Conservation (phyloP, 2,888 invertebrate species). For the Cryptophagus acutangulus region DNA sequence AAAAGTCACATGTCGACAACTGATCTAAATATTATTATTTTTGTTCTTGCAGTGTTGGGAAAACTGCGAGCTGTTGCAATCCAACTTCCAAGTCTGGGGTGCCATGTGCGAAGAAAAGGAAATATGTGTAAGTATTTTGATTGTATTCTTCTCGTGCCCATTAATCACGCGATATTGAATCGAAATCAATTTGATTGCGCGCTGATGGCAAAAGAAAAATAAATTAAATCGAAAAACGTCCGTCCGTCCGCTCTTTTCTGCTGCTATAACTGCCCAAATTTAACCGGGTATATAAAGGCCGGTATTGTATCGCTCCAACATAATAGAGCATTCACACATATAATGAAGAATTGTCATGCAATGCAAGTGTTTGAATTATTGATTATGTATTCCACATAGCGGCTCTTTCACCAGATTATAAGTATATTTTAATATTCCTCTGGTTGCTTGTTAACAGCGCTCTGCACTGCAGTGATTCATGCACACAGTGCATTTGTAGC, state of each 20-base stretch:
- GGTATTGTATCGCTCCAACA: slow-evolving; percentile 10
- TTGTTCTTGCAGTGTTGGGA: slow-evolving; percentile 63
- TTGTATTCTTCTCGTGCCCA: slow-evolving; percentile 8
- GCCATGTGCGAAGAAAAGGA: slow-evolving; percentile 66
- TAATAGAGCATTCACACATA: slow-evolving; percentile 25
- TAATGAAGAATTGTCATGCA: slow-evolving; percentile 37
- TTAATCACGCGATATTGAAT: slow-evolving; percentile 25
- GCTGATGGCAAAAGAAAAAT: slow-evolving; percentile 21
- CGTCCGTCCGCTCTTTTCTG: too few species aligned
- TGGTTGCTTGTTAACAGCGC: too few species aligned
- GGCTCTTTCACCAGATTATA: too few species aligned
- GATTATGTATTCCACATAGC: slow-evolving; percentile 19
- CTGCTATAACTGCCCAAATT: slow-evolving; percentile 26
- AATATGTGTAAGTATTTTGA: slow-evolving; percentile 61
- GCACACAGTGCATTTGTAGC: background rate
- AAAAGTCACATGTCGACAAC: background rate
- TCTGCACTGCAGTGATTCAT: slow-evolving; percentile 11
- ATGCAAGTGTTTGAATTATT: slow-evolving; percentile 28
- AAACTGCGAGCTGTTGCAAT: slow-evolving; percentile 68
- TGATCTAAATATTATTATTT: too few species aligned
- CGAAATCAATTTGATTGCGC: slow-evolving; percentile 14
- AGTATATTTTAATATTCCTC: slow-evolving; percentile 16
- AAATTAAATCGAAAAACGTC: slow-evolving; percentile 24
- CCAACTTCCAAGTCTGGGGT: slow-evolving; percentile 68
- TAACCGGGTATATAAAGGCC: slow-evolving; percentile 14